Evolutionary conservation across 1,140 invertebrate species (phyloP), one percentile per base, ranked within the genome.

Genomic region (Thrips palmi): DNA sequence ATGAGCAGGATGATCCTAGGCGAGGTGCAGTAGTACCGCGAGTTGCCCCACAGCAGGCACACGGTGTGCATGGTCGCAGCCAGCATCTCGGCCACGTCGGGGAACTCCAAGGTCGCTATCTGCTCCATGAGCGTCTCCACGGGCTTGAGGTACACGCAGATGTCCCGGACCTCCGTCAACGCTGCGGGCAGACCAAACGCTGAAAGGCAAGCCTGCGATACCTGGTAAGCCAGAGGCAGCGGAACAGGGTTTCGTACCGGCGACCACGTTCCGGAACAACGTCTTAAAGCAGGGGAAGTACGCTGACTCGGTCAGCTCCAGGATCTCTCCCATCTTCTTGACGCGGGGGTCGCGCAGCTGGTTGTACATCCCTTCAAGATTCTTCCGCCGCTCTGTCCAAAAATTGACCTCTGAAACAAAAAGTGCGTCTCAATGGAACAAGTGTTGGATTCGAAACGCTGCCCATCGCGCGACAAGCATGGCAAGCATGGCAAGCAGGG

Each of bases 41-140:
- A 89, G 49, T 80, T 71, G 1, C 74, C 70, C 86, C 86, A 92
- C 7, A 85, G 60, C 3, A 88, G 56, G 36, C 81, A 82, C 4
- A 89, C 65, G n/a, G 70, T 74, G 46, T 88, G 71, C 42, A 71
- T 45, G 23, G 85, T 54, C 0, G 74, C 69, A 33, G 70, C 65
- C 22, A 91, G 61, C 12, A 70, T 59, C 2, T 55, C 30, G 17
- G 61, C 55, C 2, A 70, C 56, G 24, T 83, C 73, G 15, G 62
- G 55, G 47, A 86, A 76, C 27, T 77, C 71, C 0, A 58, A 63
- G 22, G 65, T 68, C 49, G 86, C 77, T 34, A 87, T 69, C 19
- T 62, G 65, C 32, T 77, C 70, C 45, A 89, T 68, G 44, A 72
- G 63, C 25, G 53, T 54, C 23, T 67, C 53, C 39, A 78, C 45